Evolutionary conservation across 2,888 invertebrate genomes (phyloP).

Genomic region (Rosalia funebris): DNA sequence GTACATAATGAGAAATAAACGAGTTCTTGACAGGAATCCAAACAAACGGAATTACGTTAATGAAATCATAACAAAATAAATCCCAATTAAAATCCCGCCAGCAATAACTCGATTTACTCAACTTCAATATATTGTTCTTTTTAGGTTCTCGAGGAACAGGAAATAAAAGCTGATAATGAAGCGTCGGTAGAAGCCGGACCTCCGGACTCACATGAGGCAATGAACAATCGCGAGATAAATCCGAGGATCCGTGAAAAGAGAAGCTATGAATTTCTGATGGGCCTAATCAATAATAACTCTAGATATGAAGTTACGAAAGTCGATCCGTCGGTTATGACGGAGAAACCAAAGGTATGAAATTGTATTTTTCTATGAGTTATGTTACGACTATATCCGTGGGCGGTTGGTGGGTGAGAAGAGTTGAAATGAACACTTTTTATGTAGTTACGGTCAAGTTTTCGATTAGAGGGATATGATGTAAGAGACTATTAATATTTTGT

Average conservation of each 20-base stretch:
- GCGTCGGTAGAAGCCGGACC: slow-evolving; percentile 48
- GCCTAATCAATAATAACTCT: slow-evolving; percentile 61
- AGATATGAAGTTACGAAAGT: slow-evolving; percentile 58
- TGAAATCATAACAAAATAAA: neutral
- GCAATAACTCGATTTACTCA: neutral
- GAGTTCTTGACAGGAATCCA: too few relatives aligned
- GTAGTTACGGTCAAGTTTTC: too few relatives aligned
- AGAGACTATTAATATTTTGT: too few relatives aligned
- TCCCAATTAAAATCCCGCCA: neutral
- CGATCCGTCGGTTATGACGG: slow-evolving; percentile 44
- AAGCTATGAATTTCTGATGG: slow-evolving; percentile 62
- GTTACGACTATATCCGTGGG: too few relatives aligned
- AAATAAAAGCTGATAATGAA: slow-evolving; percentile 19
- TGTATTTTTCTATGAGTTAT: neutral
- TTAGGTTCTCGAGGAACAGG: slow-evolving; percentile 16
- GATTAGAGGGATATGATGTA: too few relatives aligned
- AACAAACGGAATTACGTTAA: too few relatives aligned
- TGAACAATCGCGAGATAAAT: slow-evolving; percentile 60
- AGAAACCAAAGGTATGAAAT: slow-evolving; percentile 36
- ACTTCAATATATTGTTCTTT: too few relatives aligned
- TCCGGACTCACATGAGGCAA: slow-evolving; percentile 62
- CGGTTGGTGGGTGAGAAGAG: too few relatives aligned
- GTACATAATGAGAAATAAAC: too few relatives aligned
- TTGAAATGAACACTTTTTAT: too few relatives aligned
- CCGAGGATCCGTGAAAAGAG: slow-evolving; percentile 56